These are phyloP conservation scores for Centropyge bicolor DNA, from an alignment of 2,797 vertebrate genomes.

Conservation along the genomic window DNA sequence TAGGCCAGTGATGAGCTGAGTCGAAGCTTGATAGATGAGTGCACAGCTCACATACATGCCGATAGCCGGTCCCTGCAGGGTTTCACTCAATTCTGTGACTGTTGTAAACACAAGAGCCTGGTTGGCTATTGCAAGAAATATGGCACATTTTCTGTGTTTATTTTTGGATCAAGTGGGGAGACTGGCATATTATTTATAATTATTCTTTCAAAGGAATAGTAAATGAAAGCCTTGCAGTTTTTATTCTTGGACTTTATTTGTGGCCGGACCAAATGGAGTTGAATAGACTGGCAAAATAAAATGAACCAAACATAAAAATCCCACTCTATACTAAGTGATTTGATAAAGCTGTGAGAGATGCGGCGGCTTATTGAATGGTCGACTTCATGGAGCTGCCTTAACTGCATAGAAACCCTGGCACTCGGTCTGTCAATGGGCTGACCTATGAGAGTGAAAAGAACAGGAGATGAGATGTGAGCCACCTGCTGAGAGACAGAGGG, in stretches of 20 bases:
- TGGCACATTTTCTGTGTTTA: neutral
- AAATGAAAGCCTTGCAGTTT: neutral
- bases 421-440: constrained; percentile 52
- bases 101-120: constrained; percentile 19
- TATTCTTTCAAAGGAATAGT: neutral
- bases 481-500: constrained; percentile 50
- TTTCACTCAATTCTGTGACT: constrained; percentile 29
- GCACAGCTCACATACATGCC: constrained; percentile 29
- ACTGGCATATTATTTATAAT: neutral
- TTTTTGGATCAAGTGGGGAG: constrained; percentile 21
- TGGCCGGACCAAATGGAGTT: neutral
- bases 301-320: constrained; percentile 13
- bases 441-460: constrained; percentile 56
- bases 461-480: constrained; percentile 59
- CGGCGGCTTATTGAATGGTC: constrained; percentile 19
- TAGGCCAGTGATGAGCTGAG: constrained; percentile 67
- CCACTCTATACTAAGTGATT: constrained; percentile 4
- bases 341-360: constrained; percentile 32
- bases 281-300: constrained; percentile 12
- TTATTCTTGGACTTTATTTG: constrained; percentile 5
- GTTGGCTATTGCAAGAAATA: constrained; percentile 14
- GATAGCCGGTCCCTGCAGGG: constrained; percentile 49
- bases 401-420: constrained; percentile 23
- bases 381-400: constrained; percentile 24
- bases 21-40: constrained; percentile 65